Percentiles rank a stretch among this genome's conserved stretches.
Evolutionary conservation across 1,140 invertebrate species (phyloP).

Genomic region (Drosophila quadrilineata): DNA sequence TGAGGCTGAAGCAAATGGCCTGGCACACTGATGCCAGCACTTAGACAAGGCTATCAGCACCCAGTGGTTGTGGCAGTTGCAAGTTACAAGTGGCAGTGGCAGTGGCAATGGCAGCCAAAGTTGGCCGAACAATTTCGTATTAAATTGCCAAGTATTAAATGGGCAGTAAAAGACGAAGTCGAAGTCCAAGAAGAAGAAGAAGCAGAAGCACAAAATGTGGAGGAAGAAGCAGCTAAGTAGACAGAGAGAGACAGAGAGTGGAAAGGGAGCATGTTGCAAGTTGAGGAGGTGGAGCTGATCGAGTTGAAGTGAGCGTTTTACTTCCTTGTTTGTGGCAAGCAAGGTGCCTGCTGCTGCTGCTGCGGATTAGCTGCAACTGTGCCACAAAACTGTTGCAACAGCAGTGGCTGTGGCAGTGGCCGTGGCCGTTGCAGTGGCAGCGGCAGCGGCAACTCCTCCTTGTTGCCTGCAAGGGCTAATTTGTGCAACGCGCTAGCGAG

Average conservation of each 20-base stretch:
- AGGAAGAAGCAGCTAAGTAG: background rate
- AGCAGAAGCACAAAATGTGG: background rate
- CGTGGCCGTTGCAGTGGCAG: background rate
- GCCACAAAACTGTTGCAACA: conserved; percentile 4
- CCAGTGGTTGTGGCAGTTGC: conserved; percentile 35
- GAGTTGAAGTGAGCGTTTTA: conserved; percentile 51
- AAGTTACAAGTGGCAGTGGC: conserved; percentile 25
- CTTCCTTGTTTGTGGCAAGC: conserved; percentile 74
- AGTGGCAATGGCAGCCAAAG: conserved; percentile 44
- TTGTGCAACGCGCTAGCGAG: conserved; percentile 53
- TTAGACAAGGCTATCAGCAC: conserved; percentile 79
- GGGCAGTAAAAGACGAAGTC: conserved; percentile 40
- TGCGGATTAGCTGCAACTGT: conserved; percentile 57
- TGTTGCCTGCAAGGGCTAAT: conserved; percentile 71
- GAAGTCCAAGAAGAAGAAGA: background rate
- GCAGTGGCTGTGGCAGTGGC: conserved; percentile 8
- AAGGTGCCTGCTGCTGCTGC: conserved; percentile 59
- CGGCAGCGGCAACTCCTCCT: conserved; percentile 23
- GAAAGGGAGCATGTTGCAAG: too few species aligned
- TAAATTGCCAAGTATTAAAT: conserved; percentile 79
- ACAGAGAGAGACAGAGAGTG: background rate
- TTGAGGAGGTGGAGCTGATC: conserved; percentile 2
- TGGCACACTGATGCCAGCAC: conserved; percentile 71
- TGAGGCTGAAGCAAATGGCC: conserved; percentile 20
- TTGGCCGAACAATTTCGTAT: conserved; percentile 79